Conservation (phyloP, 1,140 invertebrate species). For the Limonius californicus region DNA sequence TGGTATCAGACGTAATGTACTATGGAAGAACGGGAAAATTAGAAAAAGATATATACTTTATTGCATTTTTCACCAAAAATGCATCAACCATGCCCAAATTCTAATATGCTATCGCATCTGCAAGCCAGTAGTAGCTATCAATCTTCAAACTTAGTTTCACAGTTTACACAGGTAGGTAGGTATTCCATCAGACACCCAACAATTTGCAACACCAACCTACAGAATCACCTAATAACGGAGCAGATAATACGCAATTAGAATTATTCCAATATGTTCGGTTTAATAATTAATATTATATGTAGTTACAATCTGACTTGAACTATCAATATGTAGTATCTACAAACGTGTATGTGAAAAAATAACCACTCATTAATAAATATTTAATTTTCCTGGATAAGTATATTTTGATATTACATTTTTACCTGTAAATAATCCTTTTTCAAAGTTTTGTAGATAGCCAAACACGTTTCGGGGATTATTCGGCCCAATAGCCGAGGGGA, state of each 20-base stretch:
- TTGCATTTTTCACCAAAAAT: neutral
- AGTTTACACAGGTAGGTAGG: too few species aligned
- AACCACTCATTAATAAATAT: too few species aligned
- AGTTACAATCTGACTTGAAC: too few species aligned
- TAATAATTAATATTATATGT: too few species aligned
- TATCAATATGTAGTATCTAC: neutral
- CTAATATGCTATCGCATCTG: neutral
- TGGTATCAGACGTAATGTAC: neutral
- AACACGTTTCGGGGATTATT: too few species aligned
- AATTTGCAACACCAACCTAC: neutral
- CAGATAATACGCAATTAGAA: too few species aligned
- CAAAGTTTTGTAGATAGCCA: slow-evolving; percentile 16
- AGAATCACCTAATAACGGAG: neutral
- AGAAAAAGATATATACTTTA: neutral
- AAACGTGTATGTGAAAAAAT: neutral
- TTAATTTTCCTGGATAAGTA: neutral
- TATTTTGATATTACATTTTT: neutral
- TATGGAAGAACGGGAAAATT: slow-evolving; percentile 6
- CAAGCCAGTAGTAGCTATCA: neutral
- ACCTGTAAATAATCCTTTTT: slow-evolving; percentile 21
- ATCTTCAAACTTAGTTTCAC: too few species aligned
- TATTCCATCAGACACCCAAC: neutral
- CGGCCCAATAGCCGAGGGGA: neutral
- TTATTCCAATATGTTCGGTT: too few species aligned
- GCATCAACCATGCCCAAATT: neutral